Conservation (phyloP, 2,113 vertebrate species). For the Notarius quadriscutis region DNA sequence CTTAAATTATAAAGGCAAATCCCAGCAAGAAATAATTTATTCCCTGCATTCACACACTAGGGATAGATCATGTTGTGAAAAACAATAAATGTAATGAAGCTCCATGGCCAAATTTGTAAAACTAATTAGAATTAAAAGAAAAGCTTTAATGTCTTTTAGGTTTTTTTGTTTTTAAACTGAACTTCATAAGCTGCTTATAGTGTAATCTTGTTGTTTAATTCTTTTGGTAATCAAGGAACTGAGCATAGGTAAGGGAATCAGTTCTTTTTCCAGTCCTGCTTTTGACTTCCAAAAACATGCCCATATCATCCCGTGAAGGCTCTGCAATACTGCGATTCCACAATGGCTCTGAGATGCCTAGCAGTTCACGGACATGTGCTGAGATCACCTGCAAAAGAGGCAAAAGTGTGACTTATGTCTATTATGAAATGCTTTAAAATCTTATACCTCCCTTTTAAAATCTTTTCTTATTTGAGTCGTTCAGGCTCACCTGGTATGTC, state of each 20-base stretch:
- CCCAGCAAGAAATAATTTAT: neutral
- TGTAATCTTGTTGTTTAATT: conserved; percentile 6
- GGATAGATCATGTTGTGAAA: conserved; percentile 3
- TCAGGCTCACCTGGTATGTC: neutral
- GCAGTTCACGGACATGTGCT: conserved; percentile 70
- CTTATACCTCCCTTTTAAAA: neutral
- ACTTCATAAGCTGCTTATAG: neutral
- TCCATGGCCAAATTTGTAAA: neutral
- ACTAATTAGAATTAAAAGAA: neutral
- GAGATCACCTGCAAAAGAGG: conserved; percentile 78
- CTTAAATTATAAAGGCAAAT: neutral
- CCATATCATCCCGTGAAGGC: conserved; percentile 73
- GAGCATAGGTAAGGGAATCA: conserved; percentile 75
- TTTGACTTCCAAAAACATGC: conserved; percentile 84
- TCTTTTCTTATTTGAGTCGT: neutral
- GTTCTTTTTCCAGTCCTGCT: conserved; percentile 71
- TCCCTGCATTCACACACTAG: neutral
- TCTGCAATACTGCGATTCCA: conserved; percentile 79
- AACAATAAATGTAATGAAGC: conserved; percentile 5
- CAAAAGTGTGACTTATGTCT: neutral
- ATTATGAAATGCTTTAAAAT: neutral
- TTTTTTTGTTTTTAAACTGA: neutral
- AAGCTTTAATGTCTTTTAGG: neutral
- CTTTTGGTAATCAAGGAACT: conserved; percentile 68
- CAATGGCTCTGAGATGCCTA: conserved; percentile 76